Base-by-base conservation (phyloP, 2,113 vertebrate species). In the Notarius lentiginosus region DNA sequence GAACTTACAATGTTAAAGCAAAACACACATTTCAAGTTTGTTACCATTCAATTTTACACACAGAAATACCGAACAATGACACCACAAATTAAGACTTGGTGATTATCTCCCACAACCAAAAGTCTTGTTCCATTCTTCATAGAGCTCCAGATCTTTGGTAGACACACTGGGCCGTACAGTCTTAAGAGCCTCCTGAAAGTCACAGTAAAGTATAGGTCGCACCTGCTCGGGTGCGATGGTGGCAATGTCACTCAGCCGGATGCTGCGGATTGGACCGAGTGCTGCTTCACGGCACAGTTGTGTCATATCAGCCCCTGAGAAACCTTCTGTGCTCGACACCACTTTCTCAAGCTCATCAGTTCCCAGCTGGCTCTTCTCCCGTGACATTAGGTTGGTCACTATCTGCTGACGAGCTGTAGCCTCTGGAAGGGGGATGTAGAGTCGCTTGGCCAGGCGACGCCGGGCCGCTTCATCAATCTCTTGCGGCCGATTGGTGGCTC, bases 401-500 rank as follows among this genome's bases (percentile, higher is more conserved):
- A 99, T 99, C 91, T 99, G 97, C 61, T 86, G 92, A 47, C 98
- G 95, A 7, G 98, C 97, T 0, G 95, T 88, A 1, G 94, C 94
- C 83, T 97, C 97, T 0, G 98, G 98, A 11, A 99, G 96, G 1
- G 98, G 98, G 85, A 99, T 97, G 91, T 99, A 99, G 0, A 99
- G 91, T 7, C 98, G 94, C 86, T 99, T 99, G 1, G 95, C 96
- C 12, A 99, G 91, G 17, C 97, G 95, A 79, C 98, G 95, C 0
- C 98, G 95, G 20, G 98, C 98, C 5, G 98, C 97, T 90, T 99
- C 98, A 3, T 99, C 98, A 0, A 99, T 99, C 90, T 99, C 98
- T 60, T 99, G 98, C 0, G 98, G 98, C 2, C 97, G 95, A 86
- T 99, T 99, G 73, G 98, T 99, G 73, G 98, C 98, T 11, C 98